These are phyloP conservation scores for Thermophis baileyi DNA, from an alignment of 2,113 vertebrate species.

Conservation along the genomic window DNA sequence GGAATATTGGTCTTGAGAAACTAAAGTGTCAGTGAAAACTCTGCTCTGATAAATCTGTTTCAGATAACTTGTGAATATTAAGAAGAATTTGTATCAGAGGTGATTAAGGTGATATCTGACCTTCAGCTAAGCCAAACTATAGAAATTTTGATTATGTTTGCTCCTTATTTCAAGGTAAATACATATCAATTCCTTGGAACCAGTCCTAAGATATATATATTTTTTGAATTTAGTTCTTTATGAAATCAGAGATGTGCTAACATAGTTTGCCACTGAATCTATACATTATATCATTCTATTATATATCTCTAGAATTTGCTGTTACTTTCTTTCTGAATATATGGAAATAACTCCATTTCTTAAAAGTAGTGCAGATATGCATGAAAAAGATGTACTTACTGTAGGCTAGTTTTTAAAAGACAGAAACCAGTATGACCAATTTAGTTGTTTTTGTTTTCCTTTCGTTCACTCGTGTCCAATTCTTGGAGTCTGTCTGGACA, in stretches of 20 bases:
- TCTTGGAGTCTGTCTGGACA: neutral
- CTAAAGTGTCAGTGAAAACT: neutral
- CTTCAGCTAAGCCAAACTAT: neutral
- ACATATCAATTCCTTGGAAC: neutral
- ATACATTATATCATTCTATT: neutral
- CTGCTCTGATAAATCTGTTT: neutral
- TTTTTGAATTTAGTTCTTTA: neutral
- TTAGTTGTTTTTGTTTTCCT: neutral
- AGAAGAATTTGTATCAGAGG: neutral
- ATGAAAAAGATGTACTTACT: neutral
- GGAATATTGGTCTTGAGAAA: neutral
- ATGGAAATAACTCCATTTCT: neutral
- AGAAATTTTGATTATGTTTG: neutral
- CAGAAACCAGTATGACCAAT: neutral
- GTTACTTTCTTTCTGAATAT: neutral
- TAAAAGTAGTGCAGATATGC: neutral
- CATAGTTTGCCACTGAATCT: neutral
- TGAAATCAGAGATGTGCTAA: neutral
- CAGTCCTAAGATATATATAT: neutral
- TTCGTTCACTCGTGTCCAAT: neutral
- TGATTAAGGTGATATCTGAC: neutral
- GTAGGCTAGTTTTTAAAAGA: neutral
- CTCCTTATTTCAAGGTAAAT: neutral
- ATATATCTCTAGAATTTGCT: neutral
- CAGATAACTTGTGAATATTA: neutral